Conservation (phyloP, 1,140 invertebrate genomes). For the Ganaspis sp. region DNA sequence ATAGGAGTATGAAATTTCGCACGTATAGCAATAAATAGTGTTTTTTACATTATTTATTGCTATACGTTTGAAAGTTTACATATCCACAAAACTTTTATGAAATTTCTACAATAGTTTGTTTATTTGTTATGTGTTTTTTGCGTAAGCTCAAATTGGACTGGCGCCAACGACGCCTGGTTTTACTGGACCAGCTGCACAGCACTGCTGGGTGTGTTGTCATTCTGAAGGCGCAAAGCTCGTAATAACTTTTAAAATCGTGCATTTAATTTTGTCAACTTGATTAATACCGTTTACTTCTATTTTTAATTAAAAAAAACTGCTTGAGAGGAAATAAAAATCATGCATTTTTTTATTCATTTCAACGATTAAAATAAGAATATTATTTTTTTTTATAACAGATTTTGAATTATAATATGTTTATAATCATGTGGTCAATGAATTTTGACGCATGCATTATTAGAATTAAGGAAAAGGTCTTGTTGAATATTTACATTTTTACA, state of each 20-base stretch:
- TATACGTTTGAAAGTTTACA: not conserved
- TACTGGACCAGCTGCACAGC: slow-evolving; percentile 46
- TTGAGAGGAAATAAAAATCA: not conserved
- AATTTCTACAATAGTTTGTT: slow-evolving; percentile 43
- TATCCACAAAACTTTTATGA: slow-evolving; percentile 47
- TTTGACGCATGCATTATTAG: too few species aligned
- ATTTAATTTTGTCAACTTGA: not conserved
- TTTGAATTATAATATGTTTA: too few species aligned
- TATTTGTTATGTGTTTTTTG: slow-evolving; percentile 29
- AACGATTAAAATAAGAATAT: too few species aligned
- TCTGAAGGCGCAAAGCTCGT: slow-evolving; percentile 30
- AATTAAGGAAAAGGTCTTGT: too few species aligned
- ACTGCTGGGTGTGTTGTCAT: slow-evolving; percentile 42
- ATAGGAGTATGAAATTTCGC: too few species aligned
- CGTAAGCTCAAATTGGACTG: slow-evolving; percentile 39
- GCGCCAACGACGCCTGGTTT: slow-evolving; percentile 52
- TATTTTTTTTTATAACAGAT: too few species aligned
- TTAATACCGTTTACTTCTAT: not conserved
- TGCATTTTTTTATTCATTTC: too few species aligned
- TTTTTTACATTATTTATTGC: too few species aligned
- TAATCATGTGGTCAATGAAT: too few species aligned
- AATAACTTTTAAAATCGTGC: not conserved
- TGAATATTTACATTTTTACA: too few species aligned
- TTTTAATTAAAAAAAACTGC: not conserved
- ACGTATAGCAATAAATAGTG: too few species aligned